Evolutionary conservation across 2,888 invertebrate genomes (phyloP), one percentile per base, ranked within the genome.

Genomic region (Nomada fabriciana): DNA sequence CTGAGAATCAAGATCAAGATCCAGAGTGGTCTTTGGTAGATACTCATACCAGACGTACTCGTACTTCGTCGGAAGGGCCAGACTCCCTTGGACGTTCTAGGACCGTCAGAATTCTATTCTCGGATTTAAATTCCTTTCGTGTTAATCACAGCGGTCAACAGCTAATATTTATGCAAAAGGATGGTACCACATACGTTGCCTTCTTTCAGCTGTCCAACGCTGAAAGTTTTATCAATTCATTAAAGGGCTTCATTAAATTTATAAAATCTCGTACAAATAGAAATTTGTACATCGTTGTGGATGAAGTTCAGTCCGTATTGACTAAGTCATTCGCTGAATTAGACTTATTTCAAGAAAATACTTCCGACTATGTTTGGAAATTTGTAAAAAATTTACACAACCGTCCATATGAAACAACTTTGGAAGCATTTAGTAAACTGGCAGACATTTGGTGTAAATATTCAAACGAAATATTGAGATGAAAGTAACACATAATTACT

Each of bases 171-270:
- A 95, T 96, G 87, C 96, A 96, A 86, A 96, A 96, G 84, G 96
- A 96, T 93, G 95, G 96, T 67, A 96, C 97, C 0, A 96, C 96
- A 91, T 96, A 97, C 88, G 96, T 97, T 83, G 96, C 97, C 7
- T 97, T 98, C 91, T 97, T 97, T 92, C 98, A 98, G 92, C 96
- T 97, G 87, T 98, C 97, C 0, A 98, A 98, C 89, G 97, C 98
- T 0, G 97, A 97, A 89, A 95, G 96, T 74, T 96, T 98, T 90
- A 95, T 96, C 59, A 95, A 94, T 55, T 95, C 95, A 80, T 94
- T 96, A 80, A 96, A 96, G 94, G 95, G 96, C 88, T 95, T 95
- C 80, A 94, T 96, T 7, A 96, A 95, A 92, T 96, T 96, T 2
- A 95, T 95, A 3, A 97, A 97, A 85, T 96, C 97, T 0, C 95